Evolutionary conservation across 2,113 vertebrate genomes (phyloP).

Genomic region (Halcyon senegalensis): DNA sequence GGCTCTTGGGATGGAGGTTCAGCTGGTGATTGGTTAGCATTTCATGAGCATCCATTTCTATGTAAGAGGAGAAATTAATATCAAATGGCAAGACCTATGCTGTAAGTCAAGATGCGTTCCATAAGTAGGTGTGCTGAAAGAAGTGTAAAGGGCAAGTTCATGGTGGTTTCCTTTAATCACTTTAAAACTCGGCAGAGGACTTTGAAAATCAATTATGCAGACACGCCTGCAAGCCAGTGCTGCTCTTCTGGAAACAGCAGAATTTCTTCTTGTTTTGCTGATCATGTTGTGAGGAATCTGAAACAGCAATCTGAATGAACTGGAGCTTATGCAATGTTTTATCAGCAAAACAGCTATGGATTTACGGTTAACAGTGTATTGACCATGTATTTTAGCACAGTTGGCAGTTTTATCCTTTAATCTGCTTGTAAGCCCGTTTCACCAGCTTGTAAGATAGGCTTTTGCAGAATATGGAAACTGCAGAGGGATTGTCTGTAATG

Average conservation of each 20-base stretch:
- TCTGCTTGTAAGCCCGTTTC: conserved; percentile 41
- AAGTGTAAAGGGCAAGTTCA: background rate
- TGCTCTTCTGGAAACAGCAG: background rate
- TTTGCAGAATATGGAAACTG: background rate
- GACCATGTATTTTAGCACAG: background rate
- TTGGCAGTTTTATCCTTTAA: conserved; percentile 54
- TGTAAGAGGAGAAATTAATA: background rate
- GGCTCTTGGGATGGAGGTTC: background rate
- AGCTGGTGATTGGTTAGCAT: background rate
- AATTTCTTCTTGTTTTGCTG: background rate
- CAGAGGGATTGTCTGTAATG: background rate
- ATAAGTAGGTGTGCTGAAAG: background rate
- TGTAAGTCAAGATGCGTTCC: background rate
- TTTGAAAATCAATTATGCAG: background rate
- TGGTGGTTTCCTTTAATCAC: background rate
- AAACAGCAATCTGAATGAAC: background rate
- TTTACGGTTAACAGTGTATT: conserved; percentile 29
- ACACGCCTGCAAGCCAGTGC: background rate
- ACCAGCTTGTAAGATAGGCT: background rate
- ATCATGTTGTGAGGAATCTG: background rate
- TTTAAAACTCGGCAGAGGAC: background rate
- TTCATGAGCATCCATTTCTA: background rate
- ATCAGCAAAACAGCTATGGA: conserved; percentile 52
- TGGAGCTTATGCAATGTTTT: conserved; percentile 18
- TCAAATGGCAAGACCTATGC: background rate